phyloP scores from a whole-genome alignment of 2,888 invertebrate species.

The Dryadula phaetusa region DNA sequence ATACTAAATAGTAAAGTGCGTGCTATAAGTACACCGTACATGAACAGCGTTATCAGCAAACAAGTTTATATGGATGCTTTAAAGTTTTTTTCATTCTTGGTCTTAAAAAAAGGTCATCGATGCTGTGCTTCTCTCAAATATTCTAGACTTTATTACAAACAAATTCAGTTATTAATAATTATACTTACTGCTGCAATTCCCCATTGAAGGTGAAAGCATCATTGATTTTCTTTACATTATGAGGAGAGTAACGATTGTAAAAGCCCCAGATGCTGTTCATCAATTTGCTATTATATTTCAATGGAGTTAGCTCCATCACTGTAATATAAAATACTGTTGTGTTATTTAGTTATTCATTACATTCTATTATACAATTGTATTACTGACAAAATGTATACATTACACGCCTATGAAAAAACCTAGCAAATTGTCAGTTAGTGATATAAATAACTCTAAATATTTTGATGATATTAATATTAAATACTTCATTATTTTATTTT shows the following conservation, averaged over 20 bases:
- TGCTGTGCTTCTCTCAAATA: too few relatives aligned
- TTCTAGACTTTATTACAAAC: neutral
- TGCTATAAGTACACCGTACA: too few relatives aligned
- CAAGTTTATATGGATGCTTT: too few relatives aligned
- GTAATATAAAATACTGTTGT: conserved; percentile 52
- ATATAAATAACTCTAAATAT: neutral
- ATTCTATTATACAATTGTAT: neutral
- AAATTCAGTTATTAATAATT: neutral
- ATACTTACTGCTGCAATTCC: conserved; percentile 81
- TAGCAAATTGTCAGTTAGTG: neutral
- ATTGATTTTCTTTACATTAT: conserved; percentile 92
- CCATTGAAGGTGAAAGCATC: conserved; percentile 79
- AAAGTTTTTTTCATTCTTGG: too few relatives aligned
- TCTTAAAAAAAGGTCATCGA: too few relatives aligned
- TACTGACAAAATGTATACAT: neutral
- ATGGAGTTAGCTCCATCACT: conserved; percentile 87
- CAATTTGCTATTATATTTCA: conserved; percentile 92
- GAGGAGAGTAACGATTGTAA: conserved; percentile 94
- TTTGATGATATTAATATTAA: neutral
- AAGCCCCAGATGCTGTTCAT: conserved; percentile 97
- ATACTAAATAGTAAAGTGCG: too few relatives aligned
- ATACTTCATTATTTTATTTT: neutral
- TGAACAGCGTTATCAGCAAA: too few relatives aligned
- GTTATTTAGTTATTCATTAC: neutral
- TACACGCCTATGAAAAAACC: neutral